Evolutionary conservation across 2,888 invertebrate species (phyloP).

Genomic region (Rhamphomyia laevipes): DNA sequence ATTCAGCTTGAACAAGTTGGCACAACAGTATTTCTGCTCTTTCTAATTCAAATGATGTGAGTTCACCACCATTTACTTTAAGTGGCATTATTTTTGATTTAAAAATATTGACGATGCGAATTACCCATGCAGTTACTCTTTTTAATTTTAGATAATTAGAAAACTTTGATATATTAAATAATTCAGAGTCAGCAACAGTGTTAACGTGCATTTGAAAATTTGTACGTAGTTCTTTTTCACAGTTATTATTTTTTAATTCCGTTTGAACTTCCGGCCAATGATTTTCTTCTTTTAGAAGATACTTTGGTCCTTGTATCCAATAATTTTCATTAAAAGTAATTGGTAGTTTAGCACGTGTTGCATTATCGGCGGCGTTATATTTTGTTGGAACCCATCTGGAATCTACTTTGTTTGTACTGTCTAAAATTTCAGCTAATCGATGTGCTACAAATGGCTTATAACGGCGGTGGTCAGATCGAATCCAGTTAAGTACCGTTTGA

Average conservation of each 20-base stretch:
- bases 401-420: constrained; percentile 5
- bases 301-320: too few relatives aligned
- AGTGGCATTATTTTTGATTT: constrained; percentile 6
- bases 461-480: constrained; percentile 15
- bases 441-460: constrained; percentile 12
- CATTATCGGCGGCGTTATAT: constrained; percentile 9
- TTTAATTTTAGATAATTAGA: constrained; percentile 4
- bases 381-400: constrained; percentile 15
- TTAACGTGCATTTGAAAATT: too few relatives aligned
- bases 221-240: too few relatives aligned
- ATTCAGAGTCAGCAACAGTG: too few relatives aligned
- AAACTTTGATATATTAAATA: neutral
- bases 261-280: too few relatives aligned
- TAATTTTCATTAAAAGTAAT: too few relatives aligned
- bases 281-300: too few relatives aligned
- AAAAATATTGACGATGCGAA: constrained; percentile 3
- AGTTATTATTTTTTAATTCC: too few relatives aligned
- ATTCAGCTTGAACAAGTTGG: neutral
- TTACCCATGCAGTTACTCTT: constrained; percentile 7
- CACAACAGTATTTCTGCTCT: constrained; percentile 3
- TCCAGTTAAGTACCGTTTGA: constrained; percentile 14
- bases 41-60: constrained; percentile 2
- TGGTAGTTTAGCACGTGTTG: constrained; percentile 5
- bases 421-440: constrained; percentile 9
- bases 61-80: constrained; percentile 2